phyloP scores from a whole-genome alignment of 2,113 vertebrate species.

The Chaetura pelagica region DNA sequence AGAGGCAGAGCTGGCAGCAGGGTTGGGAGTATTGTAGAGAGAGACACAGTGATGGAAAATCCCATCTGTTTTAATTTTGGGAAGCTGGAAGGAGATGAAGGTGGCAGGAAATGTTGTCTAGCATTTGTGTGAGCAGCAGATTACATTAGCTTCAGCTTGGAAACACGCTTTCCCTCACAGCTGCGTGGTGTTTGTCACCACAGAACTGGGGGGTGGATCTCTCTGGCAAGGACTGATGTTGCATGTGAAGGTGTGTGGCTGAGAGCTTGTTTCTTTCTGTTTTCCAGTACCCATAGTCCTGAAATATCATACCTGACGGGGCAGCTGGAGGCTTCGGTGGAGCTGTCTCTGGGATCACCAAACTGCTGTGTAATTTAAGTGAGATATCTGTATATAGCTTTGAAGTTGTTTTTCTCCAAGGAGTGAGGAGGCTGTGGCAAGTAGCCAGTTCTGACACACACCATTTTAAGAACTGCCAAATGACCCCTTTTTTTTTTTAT shows the following conservation, averaged over 20 bases:
- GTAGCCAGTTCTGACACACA: slow-evolving; percentile 66
- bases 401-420: slow-evolving; percentile 64
- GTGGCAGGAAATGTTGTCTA: slow-evolving; percentile 31
- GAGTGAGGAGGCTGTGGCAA: slow-evolving; percentile 49
- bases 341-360: slow-evolving; percentile 66
- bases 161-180: neutral
- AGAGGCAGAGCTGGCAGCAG: slow-evolving; percentile 15
- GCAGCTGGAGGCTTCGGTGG: slow-evolving; percentile 53
- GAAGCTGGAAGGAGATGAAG: slow-evolving; percentile 60
- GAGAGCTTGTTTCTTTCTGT: slow-evolving; percentile 23
- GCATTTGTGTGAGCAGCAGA: neutral
- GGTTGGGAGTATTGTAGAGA: neutral
- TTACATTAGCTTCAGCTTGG: neutral
- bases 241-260: neutral
- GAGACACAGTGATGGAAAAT: slow-evolving; percentile 48
- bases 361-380: slow-evolving; percentile 78
- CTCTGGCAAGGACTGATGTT: neutral
- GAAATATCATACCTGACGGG: slow-evolving; percentile 79
- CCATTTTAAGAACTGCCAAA: slow-evolving; percentile 45
- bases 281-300: slow-evolving; percentile 80
- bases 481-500: neutral
- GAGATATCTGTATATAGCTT: slow-evolving; percentile 77
- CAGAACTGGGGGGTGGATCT: neutral
- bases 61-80: slow-evolving; percentile 62
- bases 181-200: neutral